These are phyloP conservation scores for Bufotes viridis DNA, from an alignment of 2,797 vertebrate species.

Conservation along the genomic window DNA sequence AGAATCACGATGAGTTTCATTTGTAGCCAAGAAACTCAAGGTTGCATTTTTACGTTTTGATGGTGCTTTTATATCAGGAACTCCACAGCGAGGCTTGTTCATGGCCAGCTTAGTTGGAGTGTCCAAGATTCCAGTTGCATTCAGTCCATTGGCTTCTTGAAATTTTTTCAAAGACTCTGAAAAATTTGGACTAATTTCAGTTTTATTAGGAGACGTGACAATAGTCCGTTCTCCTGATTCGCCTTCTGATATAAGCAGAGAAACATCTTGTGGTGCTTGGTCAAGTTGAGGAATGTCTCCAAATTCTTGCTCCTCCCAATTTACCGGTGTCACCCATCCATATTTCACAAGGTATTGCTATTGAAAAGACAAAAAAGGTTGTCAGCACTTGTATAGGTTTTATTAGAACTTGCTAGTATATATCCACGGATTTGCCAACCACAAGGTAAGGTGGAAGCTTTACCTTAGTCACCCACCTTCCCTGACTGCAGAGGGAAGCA, in stretches of 20 bases:
- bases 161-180: constrained; percentile 59
- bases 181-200: constrained; percentile 24
- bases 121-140: constrained; percentile 61
- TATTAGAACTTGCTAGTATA: background rate
- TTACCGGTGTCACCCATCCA: constrained; percentile 58
- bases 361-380: background rate
- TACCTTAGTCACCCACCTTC: background rate
- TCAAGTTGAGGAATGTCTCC: constrained; percentile 36
- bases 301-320: constrained; percentile 60
- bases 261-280: constrained; percentile 58
- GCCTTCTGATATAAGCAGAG: constrained; percentile 55
- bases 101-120: constrained; percentile 58
- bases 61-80: constrained; percentile 55
- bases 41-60: constrained; percentile 50
- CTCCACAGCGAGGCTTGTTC: constrained; percentile 63
- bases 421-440: background rate
- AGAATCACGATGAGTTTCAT: background rate
- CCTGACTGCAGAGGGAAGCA: background rate
- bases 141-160: constrained; percentile 61
- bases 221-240: constrained; percentile 4
- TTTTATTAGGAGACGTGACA: constrained; percentile 1
- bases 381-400: background rate
- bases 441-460: background rate
- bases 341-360: constrained; percentile 64
- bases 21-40: background rate